Conservation (phyloP, 1,140 invertebrate species). For the Lasaia peninsularis region DNA sequence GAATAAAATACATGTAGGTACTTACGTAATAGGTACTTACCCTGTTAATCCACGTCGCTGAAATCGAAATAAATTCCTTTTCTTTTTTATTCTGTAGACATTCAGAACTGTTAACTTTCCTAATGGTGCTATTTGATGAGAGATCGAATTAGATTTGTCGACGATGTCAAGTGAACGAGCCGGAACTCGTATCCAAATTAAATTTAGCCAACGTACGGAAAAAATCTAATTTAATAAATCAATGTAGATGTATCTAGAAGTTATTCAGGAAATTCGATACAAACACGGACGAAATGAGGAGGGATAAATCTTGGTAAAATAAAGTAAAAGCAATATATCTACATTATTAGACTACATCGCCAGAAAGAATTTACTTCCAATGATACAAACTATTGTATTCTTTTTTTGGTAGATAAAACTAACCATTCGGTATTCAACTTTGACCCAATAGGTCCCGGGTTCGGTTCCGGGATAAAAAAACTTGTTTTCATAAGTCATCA, state of each 20-base stretch:
- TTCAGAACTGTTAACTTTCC: background rate
- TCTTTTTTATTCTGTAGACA: background rate
- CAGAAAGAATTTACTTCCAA: too few relatives aligned
- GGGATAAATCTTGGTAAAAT: background rate
- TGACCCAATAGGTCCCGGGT: too few relatives aligned
- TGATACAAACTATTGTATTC: too few relatives aligned
- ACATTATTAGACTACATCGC: too few relatives aligned
- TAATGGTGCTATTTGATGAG: constrained; percentile 2
- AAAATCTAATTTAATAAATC: constrained; percentile 12
- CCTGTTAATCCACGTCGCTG: background rate
- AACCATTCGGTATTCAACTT: too few relatives aligned
- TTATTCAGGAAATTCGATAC: background rate
- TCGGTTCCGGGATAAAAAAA: too few relatives aligned
- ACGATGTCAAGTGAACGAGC: constrained; percentile 8
- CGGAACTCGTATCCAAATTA: constrained; percentile 5
- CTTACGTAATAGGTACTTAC: too few relatives aligned
- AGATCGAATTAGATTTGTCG: constrained; percentile 6
- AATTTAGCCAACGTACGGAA: constrained; percentile 2
- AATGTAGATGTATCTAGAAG: constrained; percentile 1
- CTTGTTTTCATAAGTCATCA: too few relatives aligned
- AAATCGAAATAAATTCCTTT: background rate
- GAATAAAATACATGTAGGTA: too few relatives aligned
- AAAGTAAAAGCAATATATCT: too few relatives aligned
- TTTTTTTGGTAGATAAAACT: too few relatives aligned
- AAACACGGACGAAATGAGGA: background rate